Conservation (phyloP, 2,888 invertebrate genomes). For the Ormyrus thymus region DNA sequence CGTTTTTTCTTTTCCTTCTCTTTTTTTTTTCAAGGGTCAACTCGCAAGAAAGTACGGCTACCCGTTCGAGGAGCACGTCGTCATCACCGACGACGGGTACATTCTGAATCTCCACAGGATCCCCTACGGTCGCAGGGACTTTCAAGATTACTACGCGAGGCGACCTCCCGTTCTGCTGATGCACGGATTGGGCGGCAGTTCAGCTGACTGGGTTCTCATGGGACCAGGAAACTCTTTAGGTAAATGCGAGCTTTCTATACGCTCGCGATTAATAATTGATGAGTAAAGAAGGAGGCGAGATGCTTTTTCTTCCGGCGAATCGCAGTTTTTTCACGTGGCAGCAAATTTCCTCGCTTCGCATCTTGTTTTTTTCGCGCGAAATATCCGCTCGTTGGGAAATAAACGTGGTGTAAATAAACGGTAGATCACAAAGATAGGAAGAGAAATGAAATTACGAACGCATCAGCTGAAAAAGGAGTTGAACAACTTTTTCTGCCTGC, state of each 20-base stretch:
- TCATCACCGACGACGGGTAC: slow-evolving; percentile 76
- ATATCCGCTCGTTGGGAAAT: not conserved
- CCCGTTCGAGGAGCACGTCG: slow-evolving; percentile 74
- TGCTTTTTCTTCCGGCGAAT: no score
- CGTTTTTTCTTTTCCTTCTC: no score
- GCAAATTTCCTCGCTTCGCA: no score
- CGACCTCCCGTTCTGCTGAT: slow-evolving; percentile 75
- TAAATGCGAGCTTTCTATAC: slow-evolving; percentile 63
- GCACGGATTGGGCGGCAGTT: slow-evolving; percentile 81
- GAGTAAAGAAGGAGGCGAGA: not conserved
- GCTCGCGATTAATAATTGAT: not conserved
- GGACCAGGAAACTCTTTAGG: slow-evolving; percentile 81
- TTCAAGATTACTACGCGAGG: slow-evolving; percentile 28
- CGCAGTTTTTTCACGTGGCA: no score
- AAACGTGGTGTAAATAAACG: not conserved
- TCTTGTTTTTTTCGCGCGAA: no score
- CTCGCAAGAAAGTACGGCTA: slow-evolving; percentile 75
- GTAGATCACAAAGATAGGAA: not conserved
- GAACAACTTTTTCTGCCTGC: slow-evolving; percentile 7
- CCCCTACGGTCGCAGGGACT: slow-evolving; percentile 69
- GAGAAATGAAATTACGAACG: no score
- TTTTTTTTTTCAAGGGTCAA: slow-evolving; percentile 58
- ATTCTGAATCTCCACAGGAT: slow-evolving; percentile 76
- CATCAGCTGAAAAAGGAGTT: slow-evolving; percentile 15
- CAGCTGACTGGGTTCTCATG: slow-evolving; percentile 83